Evolutionary conservation across 2,113 vertebrate species (phyloP).

Genomic region (Proterorhinus semilunaris): DNA sequence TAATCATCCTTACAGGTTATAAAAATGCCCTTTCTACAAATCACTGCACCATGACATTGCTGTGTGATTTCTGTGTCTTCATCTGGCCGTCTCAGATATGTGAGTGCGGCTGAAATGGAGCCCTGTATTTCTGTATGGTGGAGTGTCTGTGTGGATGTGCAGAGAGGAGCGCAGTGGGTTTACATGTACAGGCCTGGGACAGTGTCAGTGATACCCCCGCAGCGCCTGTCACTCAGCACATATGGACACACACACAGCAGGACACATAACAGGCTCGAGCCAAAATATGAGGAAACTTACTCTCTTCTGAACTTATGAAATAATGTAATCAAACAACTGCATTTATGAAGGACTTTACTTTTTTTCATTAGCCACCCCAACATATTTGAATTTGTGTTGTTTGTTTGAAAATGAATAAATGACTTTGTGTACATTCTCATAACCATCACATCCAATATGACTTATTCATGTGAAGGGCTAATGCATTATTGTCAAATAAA

Average conservation of each 20-base stretch:
- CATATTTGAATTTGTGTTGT: conserved; percentile 6
- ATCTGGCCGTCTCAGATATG: neutral
- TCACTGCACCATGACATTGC: neutral
- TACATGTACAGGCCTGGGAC: conserved; percentile 76
- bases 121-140: conserved; percentile 3
- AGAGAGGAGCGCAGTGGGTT: conserved; percentile 63
- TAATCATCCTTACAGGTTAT: no score
- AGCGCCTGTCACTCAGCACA: conserved; percentile 72
- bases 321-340: no score
- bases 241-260: conserved; percentile 30
- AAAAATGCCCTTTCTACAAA: no score
- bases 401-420: conserved; percentile 29
- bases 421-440: conserved; percentile 16
- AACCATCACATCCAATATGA: conserved; percentile 12
- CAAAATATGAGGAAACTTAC: no score
- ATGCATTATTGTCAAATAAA: no score
- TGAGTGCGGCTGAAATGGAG: neutral
- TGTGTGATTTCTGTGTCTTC: neutral
- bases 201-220: conserved; percentile 82
- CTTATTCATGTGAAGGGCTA: no score
- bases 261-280: no score
- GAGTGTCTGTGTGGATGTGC: conserved; percentile 46
- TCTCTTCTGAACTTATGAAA: no score
- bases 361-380: conserved; percentile 16
- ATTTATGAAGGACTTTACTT: no score